Conservation (phyloP, 2,797 vertebrate species). For the Acipenser oxyrinchus region DNA sequence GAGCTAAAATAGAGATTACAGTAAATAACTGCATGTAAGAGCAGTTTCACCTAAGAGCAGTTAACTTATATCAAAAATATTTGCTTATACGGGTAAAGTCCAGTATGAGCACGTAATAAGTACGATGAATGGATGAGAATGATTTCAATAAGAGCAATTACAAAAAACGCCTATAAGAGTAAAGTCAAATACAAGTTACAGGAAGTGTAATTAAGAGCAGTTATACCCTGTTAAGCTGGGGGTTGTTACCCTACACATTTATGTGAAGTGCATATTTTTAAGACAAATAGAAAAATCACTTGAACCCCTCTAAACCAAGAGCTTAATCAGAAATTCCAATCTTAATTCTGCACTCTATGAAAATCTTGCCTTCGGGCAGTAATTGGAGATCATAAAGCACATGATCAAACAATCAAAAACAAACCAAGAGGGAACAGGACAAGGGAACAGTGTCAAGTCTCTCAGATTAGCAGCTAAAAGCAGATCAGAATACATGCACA, state of each 20-base stretch:
- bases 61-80: no score
- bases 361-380: conserved; percentile 16
- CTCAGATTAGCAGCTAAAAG: conserved; percentile 14
- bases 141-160: no score
- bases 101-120: no score
- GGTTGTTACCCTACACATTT: background rate
- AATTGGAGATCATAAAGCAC: conserved; percentile 16
- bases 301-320: conserved; percentile 11
- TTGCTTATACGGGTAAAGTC: no score
- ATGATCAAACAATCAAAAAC: background rate
- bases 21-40: no score
- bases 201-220: no score
- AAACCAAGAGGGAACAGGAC: conserved; percentile 17
- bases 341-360: conserved; percentile 6
- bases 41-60: no score
- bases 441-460: background rate
- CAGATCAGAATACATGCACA: conserved; percentile 3
- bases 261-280: background rate
- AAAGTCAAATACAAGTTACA: no score
- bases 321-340: conserved; percentile 15
- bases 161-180: no score
- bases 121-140: no score
- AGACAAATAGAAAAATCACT: background rate
- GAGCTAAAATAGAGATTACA: no score
- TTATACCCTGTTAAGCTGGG: no score